These are phyloP conservation scores for Loripinus fragilis DNA, from an alignment of 2,888 invertebrate species.

Conservation along the genomic window DNA sequence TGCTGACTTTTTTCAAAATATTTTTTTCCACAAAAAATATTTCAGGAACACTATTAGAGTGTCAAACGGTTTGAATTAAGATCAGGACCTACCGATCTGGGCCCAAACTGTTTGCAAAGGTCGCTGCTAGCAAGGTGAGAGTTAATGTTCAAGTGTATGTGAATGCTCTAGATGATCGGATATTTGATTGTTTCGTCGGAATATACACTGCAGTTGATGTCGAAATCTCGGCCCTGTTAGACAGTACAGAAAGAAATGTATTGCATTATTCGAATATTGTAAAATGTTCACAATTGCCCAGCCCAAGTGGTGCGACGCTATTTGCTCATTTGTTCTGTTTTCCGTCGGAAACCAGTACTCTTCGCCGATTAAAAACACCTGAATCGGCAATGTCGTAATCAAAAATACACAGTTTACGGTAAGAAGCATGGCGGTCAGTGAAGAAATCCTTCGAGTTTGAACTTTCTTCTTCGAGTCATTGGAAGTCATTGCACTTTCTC, in stretches of 20 bases:
- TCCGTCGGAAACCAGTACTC: constrained; percentile 54
- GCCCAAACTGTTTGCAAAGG: too few species aligned
- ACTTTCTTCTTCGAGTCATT: constrained; percentile 12
- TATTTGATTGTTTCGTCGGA: constrained; percentile 35
- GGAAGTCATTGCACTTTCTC: neutral
- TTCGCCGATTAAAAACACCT: constrained; percentile 70
- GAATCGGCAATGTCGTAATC: constrained; percentile 71
- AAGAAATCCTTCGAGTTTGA: constrained; percentile 46
- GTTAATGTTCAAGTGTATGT: neutral
- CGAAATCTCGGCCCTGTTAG: constrained; percentile 72
- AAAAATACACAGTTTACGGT: constrained; percentile 71
- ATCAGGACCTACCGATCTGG: too few species aligned
- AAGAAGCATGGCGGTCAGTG: constrained; percentile 69
- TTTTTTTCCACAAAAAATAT: too few species aligned
- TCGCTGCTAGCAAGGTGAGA: too few species aligned
- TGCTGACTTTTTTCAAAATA: too few species aligned
- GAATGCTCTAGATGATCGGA: neutral
- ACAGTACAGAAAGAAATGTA: constrained; percentile 76
- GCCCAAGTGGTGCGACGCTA: constrained; percentile 63
- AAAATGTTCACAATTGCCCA: constrained; percentile 74
- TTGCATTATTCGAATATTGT: constrained; percentile 74
- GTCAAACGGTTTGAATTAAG: too few species aligned
- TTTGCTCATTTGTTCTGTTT: constrained; percentile 36
- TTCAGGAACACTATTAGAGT: too few species aligned
- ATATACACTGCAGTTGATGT: constrained; percentile 60